Evolutionary conservation across 2,888 invertebrate species (phyloP).

Genomic region (Caenorhabditis panamensis): DNA sequence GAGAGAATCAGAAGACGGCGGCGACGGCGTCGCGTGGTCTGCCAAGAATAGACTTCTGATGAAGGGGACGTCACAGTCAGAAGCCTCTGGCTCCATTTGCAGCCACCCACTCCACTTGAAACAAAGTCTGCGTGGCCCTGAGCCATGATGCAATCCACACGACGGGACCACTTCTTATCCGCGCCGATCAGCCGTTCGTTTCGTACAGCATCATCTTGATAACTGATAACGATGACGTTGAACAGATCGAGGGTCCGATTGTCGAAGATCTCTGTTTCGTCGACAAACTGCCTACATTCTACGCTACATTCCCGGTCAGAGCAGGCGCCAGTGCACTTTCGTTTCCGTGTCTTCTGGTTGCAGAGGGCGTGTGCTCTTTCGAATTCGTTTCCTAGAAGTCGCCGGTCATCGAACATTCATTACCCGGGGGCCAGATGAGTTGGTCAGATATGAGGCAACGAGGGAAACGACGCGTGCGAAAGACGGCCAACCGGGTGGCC

Average conservation of each 20-base stretch:
- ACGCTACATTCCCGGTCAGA: not conserved
- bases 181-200: constrained; percentile 10
- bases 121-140: not conserved
- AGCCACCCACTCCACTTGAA: not conserved
- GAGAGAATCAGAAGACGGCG: not conserved
- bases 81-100: not conserved
- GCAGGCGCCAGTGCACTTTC: constrained; percentile 1
- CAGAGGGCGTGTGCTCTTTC: not conserved
- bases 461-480: constrained; percentile 1
- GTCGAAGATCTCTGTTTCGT: constrained; percentile 4
- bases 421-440: not conserved
- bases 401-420: not conserved
- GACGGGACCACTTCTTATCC: constrained; percentile 5
- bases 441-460: not conserved
- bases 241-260: constrained; percentile 7
- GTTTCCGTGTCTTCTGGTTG: not conserved
- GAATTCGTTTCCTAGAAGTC: not conserved
- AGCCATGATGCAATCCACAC: constrained; percentile 14
- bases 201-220: constrained; percentile 14
- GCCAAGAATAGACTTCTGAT: constrained; percentile 13
- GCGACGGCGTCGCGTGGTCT: constrained; percentile 22
- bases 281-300: not conserved
- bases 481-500: constrained; percentile 1
- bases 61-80: not conserved
- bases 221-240: constrained; percentile 11